phyloP scores from a whole-genome alignment of 1,140 invertebrate genomes.

The Caenorhabditis latens region DNA sequence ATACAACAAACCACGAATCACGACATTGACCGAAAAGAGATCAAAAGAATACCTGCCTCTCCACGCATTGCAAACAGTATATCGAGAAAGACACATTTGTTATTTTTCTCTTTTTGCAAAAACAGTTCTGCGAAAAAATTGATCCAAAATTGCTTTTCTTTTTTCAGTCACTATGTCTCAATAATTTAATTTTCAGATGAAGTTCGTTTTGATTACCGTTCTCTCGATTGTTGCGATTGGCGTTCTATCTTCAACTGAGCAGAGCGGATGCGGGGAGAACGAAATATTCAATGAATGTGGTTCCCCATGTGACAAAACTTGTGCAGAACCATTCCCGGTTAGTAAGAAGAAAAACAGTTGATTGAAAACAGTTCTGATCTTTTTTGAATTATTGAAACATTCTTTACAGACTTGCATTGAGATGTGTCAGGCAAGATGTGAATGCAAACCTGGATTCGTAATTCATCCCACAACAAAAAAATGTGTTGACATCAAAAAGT shows the following conservation, averaged over 20 bases:
- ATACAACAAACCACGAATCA: background rate
- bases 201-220: background rate
- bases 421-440: conserved; percentile 12
- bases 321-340: background rate
- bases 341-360: background rate
- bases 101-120: background rate
- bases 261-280: background rate
- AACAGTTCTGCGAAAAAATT: background rate
- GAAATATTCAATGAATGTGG: conserved; percentile 25
- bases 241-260: background rate
- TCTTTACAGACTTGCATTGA: conserved; percentile 1
- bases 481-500: conserved; percentile 10
- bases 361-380: too few species aligned
- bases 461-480: conserved; percentile 20
- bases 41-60: background rate
- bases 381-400: too few species aligned
- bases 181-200: background rate
- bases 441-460: conserved; percentile 27
- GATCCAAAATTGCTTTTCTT: background rate
- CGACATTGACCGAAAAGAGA: background rate
- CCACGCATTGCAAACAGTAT: background rate
- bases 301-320: conserved; percentile 9
- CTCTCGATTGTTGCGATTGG: background rate
- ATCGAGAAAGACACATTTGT: background rate
- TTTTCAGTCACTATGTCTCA: background rate